Evolutionary conservation across 2,113 vertebrate species (phyloP).

Genomic region (Macrotus californicus): DNA sequence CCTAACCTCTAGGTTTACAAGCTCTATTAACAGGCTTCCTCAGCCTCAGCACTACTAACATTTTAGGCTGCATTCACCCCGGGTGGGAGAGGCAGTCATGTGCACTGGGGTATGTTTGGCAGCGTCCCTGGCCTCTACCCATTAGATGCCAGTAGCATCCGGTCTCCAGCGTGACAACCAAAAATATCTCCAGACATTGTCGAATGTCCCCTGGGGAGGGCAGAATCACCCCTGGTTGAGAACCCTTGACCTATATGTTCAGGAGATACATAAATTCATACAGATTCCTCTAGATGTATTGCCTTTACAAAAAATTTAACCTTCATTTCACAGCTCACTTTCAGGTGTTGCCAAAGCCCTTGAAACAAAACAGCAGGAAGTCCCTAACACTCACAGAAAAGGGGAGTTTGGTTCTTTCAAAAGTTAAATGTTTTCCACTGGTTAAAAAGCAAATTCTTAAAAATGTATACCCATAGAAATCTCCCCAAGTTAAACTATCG

Average conservation of each 20-base stretch:
- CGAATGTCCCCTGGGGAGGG: not conserved
- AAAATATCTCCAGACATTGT: not conserved
- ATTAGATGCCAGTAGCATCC: not conserved
- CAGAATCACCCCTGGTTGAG: not conserved
- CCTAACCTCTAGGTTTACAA: not conserved
- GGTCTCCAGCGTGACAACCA: not conserved
- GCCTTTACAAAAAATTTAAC: not conserved
- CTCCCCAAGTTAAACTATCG: not conserved
- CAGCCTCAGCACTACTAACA: not conserved
- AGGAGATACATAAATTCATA: not conserved
- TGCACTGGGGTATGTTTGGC: not conserved
- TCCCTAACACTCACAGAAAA: not conserved
- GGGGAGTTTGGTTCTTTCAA: not conserved
- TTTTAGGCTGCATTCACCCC: not conserved
- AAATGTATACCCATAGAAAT: not conserved
- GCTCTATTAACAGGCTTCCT: not conserved
- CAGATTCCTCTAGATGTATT: not conserved
- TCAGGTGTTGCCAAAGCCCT: not conserved
- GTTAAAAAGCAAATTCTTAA: not conserved
- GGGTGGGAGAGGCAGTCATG: fast-evolving
- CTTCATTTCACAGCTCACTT: slow-evolving; percentile 15
- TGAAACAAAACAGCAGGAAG: slow-evolving; percentile 27
- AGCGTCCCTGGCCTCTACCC: not conserved
- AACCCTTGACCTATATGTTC: not conserved
- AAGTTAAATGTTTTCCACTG: not conserved